Conservation (phyloP, 2,797 vertebrate species). For the Gallirallus australis region DNA sequence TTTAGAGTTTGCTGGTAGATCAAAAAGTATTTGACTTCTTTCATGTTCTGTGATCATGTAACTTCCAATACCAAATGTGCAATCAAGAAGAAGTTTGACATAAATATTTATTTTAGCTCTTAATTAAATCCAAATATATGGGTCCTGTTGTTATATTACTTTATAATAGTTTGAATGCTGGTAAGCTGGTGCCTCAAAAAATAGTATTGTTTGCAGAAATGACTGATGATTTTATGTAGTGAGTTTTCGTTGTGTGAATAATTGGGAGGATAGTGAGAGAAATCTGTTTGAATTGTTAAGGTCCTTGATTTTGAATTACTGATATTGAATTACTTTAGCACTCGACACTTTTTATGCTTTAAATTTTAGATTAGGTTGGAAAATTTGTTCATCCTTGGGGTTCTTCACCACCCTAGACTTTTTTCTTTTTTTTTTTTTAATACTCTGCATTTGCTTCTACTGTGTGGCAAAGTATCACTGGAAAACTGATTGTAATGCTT, state of each 20-base stretch:
- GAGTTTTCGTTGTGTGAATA: conserved; percentile 59
- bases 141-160: conserved; percentile 74
- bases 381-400: conserved; percentile 29
- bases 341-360: conserved; percentile 68
- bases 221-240: conserved; percentile 56
- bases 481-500: background rate
- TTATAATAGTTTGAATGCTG: conserved; percentile 74
- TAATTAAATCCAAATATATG: conserved; percentile 75
- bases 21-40: conserved; percentile 84
- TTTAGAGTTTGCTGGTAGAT: conserved; percentile 86
- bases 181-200: conserved; percentile 84
- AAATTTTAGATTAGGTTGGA: conserved; percentile 47
- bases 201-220: conserved; percentile 64
- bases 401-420: background rate
- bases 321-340: conserved; percentile 52
- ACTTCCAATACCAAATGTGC: conserved; percentile 88
- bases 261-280: conserved; percentile 39
- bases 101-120: conserved; percentile 82
- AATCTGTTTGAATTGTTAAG: conserved; percentile 66
- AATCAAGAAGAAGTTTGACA: conserved; percentile 79
- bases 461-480: background rate
- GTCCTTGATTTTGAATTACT: conserved; percentile 61
- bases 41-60: conserved; percentile 88
- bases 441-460: conserved; percentile 51
- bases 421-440: background rate